Evolutionary conservation across 2,888 invertebrate genomes (phyloP).

Genomic region (Agriopis marginaria): DNA sequence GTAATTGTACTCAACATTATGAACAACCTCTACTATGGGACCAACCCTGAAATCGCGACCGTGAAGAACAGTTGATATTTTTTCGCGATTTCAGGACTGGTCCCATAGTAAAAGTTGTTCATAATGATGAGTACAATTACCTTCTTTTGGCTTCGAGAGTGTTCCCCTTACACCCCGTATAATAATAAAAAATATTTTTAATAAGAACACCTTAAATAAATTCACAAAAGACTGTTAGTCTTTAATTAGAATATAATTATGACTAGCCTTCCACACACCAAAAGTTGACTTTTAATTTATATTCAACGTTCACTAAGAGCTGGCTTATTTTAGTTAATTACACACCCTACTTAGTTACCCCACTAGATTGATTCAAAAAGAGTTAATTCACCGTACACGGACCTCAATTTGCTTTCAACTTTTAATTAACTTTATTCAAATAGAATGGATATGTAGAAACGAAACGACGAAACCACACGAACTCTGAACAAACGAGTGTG

Average conservation of each 20-base stretch:
- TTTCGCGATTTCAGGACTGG: too few species aligned
- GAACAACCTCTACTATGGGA: too few species aligned
- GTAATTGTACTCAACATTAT: too few species aligned
- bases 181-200: neutral
- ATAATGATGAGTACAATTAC: too few species aligned
- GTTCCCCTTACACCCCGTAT: too few species aligned
- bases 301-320: constrained; percentile 10
- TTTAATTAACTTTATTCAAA: constrained; percentile 61
- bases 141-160: too few species aligned
- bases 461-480: constrained; percentile 28
- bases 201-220: neutral
- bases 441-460: constrained; percentile 41
- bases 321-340: constrained; percentile 23
- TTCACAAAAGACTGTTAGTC: neutral
- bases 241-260: neutral
- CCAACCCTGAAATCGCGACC: too few species aligned
- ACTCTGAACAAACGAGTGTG: constrained; percentile 42
- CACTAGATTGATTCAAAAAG: constrained; percentile 46
- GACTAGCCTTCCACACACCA: constrained; percentile 1
- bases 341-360: constrained; percentile 21
- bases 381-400: constrained; percentile 51
- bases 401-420: constrained; percentile 63
- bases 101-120: too few species aligned
- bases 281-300: constrained; percentile 12
- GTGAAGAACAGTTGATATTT: too few species aligned